Evolutionary conservation across 1,140 invertebrate species (phyloP), one percentile per base, ranked within the genome.

Genomic region (Venturia canescens): DNA sequence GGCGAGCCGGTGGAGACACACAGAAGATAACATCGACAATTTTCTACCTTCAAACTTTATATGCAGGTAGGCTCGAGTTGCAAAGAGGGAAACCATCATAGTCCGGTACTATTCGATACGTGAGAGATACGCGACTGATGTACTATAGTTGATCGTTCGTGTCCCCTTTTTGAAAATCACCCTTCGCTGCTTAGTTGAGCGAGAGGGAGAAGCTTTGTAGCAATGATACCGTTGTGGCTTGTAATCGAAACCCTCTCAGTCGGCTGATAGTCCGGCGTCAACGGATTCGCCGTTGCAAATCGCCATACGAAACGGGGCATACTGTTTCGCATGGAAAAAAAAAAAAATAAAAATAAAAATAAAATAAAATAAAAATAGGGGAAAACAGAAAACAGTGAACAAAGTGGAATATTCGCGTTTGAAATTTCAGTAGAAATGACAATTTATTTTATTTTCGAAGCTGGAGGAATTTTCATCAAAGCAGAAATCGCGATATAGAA

Each of bases 191-290:
- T 44, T 44, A 44, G 38, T 44, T 69, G 63, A 67, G 78, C 63
- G 53, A 63, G 72, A 72, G 80, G 69, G 78, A 48, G 29, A 53
- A 21, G 86, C 87, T 88, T 88, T 88, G 87, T 88, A 88, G 79
- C 85, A 87, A 86, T 86, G 87, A 88, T 88, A 88, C 83, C 71
- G 86, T 88, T 88, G 87, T 88, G 82, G 63, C 67, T 70, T 81
- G 87, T 87, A 88, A 88, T 84, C 80, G 85, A 87, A 87, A 86
- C 85, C 84, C 72, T 78, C 69, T 74, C 63, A 31, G 79, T 80
- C 75, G 60, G 67, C 44, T 83, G 67, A 74, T 15, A 21, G 21
- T 53, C 23, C 48, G 44, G 31, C 69, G 38, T 71, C 69, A 21
- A 71, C 69, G 34, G 38, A 71, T 26, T 44, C 48, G 44, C 71